Percentiles rank a stretch among this genome's conserved stretches.
Conservation (phyloP, 2,888 invertebrate species). For the Microplitis deprimator region DNA sequence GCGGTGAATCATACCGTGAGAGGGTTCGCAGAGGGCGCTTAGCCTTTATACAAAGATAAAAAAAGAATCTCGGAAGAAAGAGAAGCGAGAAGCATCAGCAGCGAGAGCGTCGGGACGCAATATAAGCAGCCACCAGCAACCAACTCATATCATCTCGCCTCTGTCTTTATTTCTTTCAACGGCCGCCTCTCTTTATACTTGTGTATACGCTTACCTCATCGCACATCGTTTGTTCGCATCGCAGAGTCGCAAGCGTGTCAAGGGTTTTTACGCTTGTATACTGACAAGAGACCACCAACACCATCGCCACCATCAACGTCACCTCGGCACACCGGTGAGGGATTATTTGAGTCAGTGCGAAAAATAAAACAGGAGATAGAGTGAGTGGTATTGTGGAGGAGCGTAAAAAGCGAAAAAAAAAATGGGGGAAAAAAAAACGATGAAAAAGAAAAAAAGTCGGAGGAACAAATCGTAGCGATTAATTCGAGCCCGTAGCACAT, state of each 20-base stretch:
- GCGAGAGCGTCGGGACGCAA: background rate
- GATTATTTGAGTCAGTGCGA: conserved; percentile 9
- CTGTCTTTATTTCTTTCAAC: conserved; percentile 14
- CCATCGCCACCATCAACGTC: background rate
- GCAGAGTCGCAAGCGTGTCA: conserved; percentile 42
- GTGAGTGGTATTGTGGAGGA: conserved; percentile 21
- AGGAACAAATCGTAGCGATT: conserved; percentile 39
- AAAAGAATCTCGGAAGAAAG: conserved; percentile 36
- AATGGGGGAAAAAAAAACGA: background rate
- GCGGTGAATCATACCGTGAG: conserved; percentile 39
- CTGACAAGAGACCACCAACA: conserved; percentile 17
- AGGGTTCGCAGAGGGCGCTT: conserved; percentile 24
- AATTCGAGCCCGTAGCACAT: conserved; percentile 36
- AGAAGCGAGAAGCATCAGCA: conserved; percentile 12
- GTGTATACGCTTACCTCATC: conserved; percentile 17
- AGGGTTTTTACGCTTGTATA: conserved; percentile 36
- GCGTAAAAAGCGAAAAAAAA: conserved; percentile 21
- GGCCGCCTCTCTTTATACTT: conserved; percentile 25
- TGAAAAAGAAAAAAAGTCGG: conserved; percentile 13
- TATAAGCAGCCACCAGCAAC: conserved; percentile 11
- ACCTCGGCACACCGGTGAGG: background rate
- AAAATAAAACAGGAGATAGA: conserved; percentile 23
- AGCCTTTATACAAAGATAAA: conserved; percentile 33
- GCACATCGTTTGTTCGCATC: conserved; percentile 35
- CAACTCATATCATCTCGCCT: conserved; percentile 16